A percentile compares a stretch with the other conserved stretches of the same genome.
Evolutionary conservation across 1,140 invertebrate species (phyloP).

Genomic region (Oedothorax gibbosus): DNA sequence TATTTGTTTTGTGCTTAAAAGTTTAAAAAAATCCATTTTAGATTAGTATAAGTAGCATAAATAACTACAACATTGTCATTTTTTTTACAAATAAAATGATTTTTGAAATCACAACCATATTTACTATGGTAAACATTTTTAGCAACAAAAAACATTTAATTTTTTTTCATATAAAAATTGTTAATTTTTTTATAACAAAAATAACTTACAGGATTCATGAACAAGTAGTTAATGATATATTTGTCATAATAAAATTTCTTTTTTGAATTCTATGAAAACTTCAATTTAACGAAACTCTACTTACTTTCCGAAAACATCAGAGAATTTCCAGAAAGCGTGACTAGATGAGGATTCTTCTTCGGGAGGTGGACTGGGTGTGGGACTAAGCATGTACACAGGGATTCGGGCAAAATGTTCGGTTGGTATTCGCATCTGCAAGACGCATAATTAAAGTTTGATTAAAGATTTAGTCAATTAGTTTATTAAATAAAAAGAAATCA

Average conservation of each 20-base stretch:
- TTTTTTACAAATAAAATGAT: too few relatives aligned
- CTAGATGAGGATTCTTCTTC: slow-evolving; percentile 65
- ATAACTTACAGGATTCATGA: too few relatives aligned
- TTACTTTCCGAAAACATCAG: slow-evolving; percentile 57
- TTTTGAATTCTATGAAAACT: too few relatives aligned
- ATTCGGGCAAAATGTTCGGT: slow-evolving; percentile 96
- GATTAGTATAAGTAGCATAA: too few relatives aligned
- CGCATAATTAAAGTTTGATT: slow-evolving; percentile 3
- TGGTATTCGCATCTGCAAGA: slow-evolving; percentile 89
- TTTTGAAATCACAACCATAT: too few relatives aligned
- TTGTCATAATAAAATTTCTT: too few relatives aligned
- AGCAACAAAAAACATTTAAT: background rate
- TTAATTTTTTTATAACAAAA: background rate
- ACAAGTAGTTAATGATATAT: too few relatives aligned
- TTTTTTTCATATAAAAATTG: background rate
- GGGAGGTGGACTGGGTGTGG: slow-evolving; percentile 78
- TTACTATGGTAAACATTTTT: too few relatives aligned
- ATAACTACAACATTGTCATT: too few relatives aligned
- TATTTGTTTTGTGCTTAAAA: too few relatives aligned
- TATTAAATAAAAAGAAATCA: background rate
- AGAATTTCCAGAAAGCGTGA: slow-evolving; percentile 55
- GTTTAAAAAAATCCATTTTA: too few relatives aligned
- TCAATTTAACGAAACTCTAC: background rate
- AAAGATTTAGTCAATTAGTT: slow-evolving; percentile 10
- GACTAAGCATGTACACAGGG: slow-evolving; percentile 90